Base-by-base conservation (phyloP, 2,797 vertebrate genomes). In the Sphenopsis melanotis region DNA sequence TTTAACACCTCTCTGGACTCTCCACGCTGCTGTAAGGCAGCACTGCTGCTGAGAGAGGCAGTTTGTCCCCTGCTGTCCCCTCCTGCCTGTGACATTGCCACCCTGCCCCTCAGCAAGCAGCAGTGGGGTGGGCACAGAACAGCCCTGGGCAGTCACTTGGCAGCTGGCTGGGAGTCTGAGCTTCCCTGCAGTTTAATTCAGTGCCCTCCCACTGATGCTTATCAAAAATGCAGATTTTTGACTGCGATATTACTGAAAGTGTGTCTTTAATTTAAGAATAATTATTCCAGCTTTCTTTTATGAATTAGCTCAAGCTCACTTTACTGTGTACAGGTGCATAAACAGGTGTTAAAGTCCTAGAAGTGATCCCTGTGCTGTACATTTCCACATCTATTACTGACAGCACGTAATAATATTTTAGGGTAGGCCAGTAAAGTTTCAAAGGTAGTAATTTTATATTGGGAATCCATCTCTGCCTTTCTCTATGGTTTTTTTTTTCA, bases 51-150 rank as follows among this genome's bases (percentile, higher is more conserved):
- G 68, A 13, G 53, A 37, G 53, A 41, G 49, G 55, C 1, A 0
- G 5, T 71, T 56, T 89, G 76, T 72, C 27, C 26, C 46, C 37
- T 34, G 36, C 39, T 11, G 24, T 44, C 9, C 56, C 37, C 26
- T 72, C 15, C 46, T 1, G 10, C 22, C 5, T 1, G n/a, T 6
- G 20, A 5, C 3, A 1, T 8, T 64, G 7, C 47, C 66, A 14
- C 3, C 15, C 60, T 39, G 4, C 10, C 41, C 53, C 19, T 13
- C 3, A 13, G 68, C 44, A 22, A 29, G 63, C 37, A 17, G 15
- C 32, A 2, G 9, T 42, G 57, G 36, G 56, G 37, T 2, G 16
- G 26, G 57, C 68, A 10, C 3, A 0, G 68, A 32, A 77, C 60
- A 36, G 23, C 56, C 32, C 75, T 11, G 50, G 13, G 26, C 17